Percentiles rank a stretch among this genome's conserved stretches.
These are phyloP conservation scores for Zhuqinia jingwanae DNA, from an alignment of 2,888 invertebrate species.

Conservation along the genomic window DNA sequence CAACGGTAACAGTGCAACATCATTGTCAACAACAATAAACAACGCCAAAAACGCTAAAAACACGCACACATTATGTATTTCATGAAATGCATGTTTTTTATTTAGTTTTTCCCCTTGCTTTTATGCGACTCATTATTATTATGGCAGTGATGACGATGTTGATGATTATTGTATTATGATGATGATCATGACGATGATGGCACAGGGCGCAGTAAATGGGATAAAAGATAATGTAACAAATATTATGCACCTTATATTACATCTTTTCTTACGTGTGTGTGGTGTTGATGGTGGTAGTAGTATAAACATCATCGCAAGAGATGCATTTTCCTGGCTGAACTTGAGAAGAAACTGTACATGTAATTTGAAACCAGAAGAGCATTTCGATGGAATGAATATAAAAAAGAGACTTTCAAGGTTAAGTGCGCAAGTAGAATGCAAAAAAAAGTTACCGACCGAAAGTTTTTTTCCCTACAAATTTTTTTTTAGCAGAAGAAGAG, in stretches of 20 bases:
- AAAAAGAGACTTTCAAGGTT: conserved; percentile 58
- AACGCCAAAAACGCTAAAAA: background rate
- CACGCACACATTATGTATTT: background rate
- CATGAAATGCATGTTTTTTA: background rate
- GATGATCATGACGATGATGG: background rate
- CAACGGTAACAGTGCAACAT: conserved; percentile 18
- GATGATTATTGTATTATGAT: too few relatives aligned
- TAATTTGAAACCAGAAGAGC: conserved; percentile 53
- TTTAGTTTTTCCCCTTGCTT: background rate
- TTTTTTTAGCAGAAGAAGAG: too few relatives aligned
- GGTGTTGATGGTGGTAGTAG: too few relatives aligned
- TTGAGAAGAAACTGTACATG: conserved; percentile 49
- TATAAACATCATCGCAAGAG: conserved; percentile 3
- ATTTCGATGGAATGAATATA: conserved; percentile 3
- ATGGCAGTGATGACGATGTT: background rate
- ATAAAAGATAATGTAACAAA: conserved; percentile 26
- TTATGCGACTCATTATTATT: background rate
- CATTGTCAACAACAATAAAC: conserved; percentile 28
- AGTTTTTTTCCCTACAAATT: background rate
- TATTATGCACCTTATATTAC: conserved; percentile 5
- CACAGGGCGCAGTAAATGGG: background rate
- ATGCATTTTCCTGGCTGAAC: conserved; percentile 20
- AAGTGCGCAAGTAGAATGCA: conserved; percentile 56
- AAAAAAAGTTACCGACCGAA: background rate
- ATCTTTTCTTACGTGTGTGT: background rate